Base-by-base conservation (phyloP, 2,888 invertebrate genomes). In the Luffia ferchaultella region DNA sequence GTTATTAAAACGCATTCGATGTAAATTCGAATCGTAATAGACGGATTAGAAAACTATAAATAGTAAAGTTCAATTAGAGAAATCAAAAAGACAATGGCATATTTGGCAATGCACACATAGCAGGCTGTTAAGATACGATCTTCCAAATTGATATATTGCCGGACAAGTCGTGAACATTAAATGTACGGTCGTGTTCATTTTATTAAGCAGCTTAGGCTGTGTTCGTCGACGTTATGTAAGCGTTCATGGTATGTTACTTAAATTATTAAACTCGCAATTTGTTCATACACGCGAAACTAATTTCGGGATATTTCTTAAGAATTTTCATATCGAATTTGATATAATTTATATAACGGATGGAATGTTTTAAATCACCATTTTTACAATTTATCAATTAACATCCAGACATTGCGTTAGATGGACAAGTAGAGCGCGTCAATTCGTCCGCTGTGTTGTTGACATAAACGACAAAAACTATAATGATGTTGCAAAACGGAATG, bases 91-190 rank as follows among this genome's bases (percentile, higher is more conserved):
- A 30, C 30, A 30, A 30, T 30, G 30, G 30, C 5, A 30, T 30
- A 30, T 30, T 30, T 30, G 30, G 30, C 30, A 30, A 30, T 30
- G 30, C 30, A 30, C 30, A 30, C 30, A 30, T 30, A 30, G 30
- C 30, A 7, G 30, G 12, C 5, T 12, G 30, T 12, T n/a, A 12
- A 7, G 30, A 30, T 30, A 30, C 30, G 30, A 30, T 30, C 30
- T 30, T 30, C 30, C 30, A 30, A 30, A 30, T 30, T 30, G 30
- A 30, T 30, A 30, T 30, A 63, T 66, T 66, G 60, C 62, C 59
- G 67, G 68, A 61, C 64, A 63, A 67, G 60, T 75, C 76, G 75
- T 76, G 76, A 71, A 66, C 67, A 62, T 67, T 64, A 64, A n/a
- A 63, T 65, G 65, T 66, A 63, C 73, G 70, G 63, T 78, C 76